phyloP scores from a whole-genome alignment of 1,140 invertebrate species.

The Bombus soroeensis region DNA sequence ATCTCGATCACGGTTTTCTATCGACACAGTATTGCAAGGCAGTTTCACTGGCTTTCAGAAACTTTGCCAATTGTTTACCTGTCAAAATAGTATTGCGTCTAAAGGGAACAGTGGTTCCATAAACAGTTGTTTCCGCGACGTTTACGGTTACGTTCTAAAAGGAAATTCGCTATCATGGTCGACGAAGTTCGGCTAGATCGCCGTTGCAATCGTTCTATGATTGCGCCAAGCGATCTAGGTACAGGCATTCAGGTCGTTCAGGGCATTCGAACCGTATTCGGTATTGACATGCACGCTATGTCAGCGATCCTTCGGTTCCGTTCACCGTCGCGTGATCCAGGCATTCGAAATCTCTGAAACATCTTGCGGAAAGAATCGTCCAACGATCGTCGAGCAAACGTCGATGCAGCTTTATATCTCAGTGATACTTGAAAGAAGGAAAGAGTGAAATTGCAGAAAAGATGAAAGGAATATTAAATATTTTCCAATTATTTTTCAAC shows the following conservation, averaged over 20 bases:
- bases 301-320: conserved; percentile 41
- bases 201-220: neutral
- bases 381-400: neutral
- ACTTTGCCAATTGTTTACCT: neutral
- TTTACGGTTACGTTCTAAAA: conserved; percentile 2
- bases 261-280: conserved; percentile 29
- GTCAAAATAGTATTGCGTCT: neutral
- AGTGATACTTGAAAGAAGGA: neutral
- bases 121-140: neutral
- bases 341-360: conserved; percentile 40
- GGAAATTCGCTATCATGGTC: conserved; percentile 17
- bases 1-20: neutral
- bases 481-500: neutral
- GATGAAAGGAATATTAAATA: neutral
- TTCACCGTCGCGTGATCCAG: conserved; percentile 32
- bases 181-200: neutral
- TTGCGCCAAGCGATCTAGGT: conserved; percentile 1
- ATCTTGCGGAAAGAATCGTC: conserved; percentile 11
- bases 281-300: conserved; percentile 45
- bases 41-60: neutral
- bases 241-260: conserved; percentile 36
- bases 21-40: neutral
- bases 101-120: neutral
- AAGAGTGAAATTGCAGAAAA: neutral
- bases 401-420: no score